Base-by-base conservation (phyloP, 2,797 vertebrate genomes). In the Zalophus californianus region DNA sequence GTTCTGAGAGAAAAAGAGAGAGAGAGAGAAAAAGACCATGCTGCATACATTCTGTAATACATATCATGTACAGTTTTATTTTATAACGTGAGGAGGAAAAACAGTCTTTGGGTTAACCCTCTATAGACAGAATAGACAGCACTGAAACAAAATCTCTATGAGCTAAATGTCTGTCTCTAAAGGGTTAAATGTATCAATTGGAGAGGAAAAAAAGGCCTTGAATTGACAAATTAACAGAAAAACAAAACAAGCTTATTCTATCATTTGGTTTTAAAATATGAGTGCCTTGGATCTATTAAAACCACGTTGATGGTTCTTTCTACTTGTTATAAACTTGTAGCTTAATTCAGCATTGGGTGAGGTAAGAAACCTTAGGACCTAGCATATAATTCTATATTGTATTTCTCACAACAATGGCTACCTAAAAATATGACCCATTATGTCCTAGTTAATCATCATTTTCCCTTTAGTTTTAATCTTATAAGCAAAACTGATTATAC, bases 41-140 rank as follows among this genome's bases (percentile, higher is more conserved):
- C 99, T 99, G 99, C 99, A 99, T 99, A 99, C 99, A 99, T 99
- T 99, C 99, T 99, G 99, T 99, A 99, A 99, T 99, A 99, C 99
- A 99, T 99, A 99, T 99, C 99, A 99, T 99, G 99, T 99, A 99
- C 99, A 99, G 99, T 99, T 99, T 99, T 99, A 99, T 99, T 99
- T 99, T 99, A 99, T 99, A 99, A 99, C 97, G 99, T 99, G 99
- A 99, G 98, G 99, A 99, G 99, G 99, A 99, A 98, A 98, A 99
- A 98, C 98, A 99, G 98, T 99, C 99, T 99, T 99, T 99, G 99
- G 99, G 98, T 99, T 99, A 99, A 99, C 99, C 99, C 99, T 99
- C 99, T 99, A 98, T 98, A 98, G 98, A 99, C 98, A 99, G 99
- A 99, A 99, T 98, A 97, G 96, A 99, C 99, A 99, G 99, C 99